Evolutionary conservation across 2,797 vertebrate species (phyloP).

Genomic region (Galago senegalensis): DNA sequence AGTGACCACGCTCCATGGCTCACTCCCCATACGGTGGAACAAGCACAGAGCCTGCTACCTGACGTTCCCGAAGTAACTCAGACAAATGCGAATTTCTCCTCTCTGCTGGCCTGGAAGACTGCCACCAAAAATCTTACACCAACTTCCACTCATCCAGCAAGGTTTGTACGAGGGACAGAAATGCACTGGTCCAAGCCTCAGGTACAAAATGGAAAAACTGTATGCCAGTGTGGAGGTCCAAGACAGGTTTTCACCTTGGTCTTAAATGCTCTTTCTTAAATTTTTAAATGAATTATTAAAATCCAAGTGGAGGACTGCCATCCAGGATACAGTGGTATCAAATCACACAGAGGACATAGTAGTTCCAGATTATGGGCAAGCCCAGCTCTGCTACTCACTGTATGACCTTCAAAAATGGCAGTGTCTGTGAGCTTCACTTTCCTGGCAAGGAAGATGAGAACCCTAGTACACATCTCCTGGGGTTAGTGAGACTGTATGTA

Average conservation of each 20-base stretch:
- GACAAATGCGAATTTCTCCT: constrained; percentile 15
- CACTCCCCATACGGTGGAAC: not conserved
- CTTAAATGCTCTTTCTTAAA: constrained; percentile 17
- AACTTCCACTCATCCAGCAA: constrained; percentile 26
- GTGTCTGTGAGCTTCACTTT: not conserved
- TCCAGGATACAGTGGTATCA: not conserved
- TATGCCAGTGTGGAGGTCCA: not conserved
- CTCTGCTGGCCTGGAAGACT: constrained; percentile 45
- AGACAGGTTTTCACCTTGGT: not conserved
- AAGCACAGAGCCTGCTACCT: not conserved
- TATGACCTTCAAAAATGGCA: not conserved
- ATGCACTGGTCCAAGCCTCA: not conserved
- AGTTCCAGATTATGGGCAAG: not conserved
- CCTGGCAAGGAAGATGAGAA: not conserved
- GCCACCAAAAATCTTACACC: not conserved
- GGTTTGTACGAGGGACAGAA: not conserved
- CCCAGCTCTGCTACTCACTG: not conserved
- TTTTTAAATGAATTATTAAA: constrained; percentile 60
- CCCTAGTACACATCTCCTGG: not conserved
- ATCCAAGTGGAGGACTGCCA: not conserved
- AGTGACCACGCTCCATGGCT: not conserved
- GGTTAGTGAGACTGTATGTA: not conserved
- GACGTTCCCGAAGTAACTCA: not conserved
- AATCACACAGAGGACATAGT: not conserved
- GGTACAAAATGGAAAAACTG: not conserved